These are phyloP conservation scores for Brachyistius frenatus DNA, from an alignment of 2,113 vertebrate species.

Conservation along the genomic window DNA sequence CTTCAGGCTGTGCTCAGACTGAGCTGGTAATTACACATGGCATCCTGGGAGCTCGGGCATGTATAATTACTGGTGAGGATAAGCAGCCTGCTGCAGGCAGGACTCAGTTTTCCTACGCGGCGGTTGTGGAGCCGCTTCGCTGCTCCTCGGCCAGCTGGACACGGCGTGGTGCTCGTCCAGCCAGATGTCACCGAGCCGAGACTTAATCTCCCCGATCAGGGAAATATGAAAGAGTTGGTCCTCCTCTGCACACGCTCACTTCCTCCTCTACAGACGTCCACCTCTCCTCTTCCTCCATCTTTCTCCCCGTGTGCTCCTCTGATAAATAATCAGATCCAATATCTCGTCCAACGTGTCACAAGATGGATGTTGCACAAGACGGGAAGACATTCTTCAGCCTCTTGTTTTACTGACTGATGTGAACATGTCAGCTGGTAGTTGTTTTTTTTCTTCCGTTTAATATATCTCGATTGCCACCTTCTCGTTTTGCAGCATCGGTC, in stretches of 20 bases:
- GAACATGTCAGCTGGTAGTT: conserved; percentile 16
- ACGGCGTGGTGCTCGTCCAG: conserved; percentile 55
- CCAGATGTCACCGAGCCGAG: conserved; percentile 59
- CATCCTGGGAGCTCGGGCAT: conserved; percentile 78
- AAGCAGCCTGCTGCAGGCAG: conserved; percentile 71
- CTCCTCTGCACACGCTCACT: conserved; percentile 8
- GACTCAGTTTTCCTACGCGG: conserved; percentile 63
- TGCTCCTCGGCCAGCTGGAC: conserved; percentile 67
- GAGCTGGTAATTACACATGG: conserved; percentile 78
- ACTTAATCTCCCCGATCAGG: conserved; percentile 47
- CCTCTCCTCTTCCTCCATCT: conserved; percentile 7
- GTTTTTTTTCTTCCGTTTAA: conserved; percentile 20
- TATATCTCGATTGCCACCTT: conserved; percentile 18
- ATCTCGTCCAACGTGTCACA: conserved; percentile 27
- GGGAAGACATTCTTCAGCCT: conserved; percentile 49
- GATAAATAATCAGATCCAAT: conserved; percentile 54
- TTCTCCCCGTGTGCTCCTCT: conserved; percentile 9
- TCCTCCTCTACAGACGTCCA: conserved; percentile 37
- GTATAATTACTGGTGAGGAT: conserved; percentile 76
- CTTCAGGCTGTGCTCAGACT: conserved; percentile 68
- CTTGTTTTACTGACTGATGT: conserved; percentile 51
- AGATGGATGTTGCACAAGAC: conserved; percentile 42
- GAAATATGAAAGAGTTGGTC: conserved; percentile 52
- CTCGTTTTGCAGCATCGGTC: conserved; percentile 36
- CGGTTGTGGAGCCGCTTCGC: conserved; percentile 55